These are phyloP conservation scores for Oreochromis tanganicae DNA, from an alignment of 2,113 vertebrate genomes.

Conservation along the genomic window DNA sequence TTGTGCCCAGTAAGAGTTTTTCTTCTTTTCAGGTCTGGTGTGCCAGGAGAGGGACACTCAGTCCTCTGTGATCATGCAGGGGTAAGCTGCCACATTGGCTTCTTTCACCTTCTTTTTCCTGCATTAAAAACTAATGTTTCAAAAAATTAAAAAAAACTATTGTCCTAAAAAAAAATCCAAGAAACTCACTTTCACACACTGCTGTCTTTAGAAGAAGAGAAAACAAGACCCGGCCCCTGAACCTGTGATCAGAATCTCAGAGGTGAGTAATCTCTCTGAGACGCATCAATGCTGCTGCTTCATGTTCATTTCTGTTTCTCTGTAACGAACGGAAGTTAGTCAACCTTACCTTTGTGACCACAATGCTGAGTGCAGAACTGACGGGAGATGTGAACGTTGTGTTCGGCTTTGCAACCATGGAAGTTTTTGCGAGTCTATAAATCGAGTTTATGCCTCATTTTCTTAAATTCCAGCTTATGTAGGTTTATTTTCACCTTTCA, in stretches of 20 bases:
- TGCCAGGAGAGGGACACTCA: slow-evolving; percentile 35
- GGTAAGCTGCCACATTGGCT: slow-evolving; percentile 40
- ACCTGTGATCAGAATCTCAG: slow-evolving; percentile 48
- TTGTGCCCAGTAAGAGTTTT: not conserved
- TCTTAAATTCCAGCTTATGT: not conserved
- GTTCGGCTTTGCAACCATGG: not conserved
- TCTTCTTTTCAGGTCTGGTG: slow-evolving; percentile 38
- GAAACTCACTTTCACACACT: not conserved
- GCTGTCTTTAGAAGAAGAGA: slow-evolving; percentile 74
- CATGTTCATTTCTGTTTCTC: not conserved
- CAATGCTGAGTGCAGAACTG: slow-evolving; percentile 17
- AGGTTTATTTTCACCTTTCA: not conserved
- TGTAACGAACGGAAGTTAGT: slow-evolving; percentile 51
- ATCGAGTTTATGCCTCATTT: not conserved
- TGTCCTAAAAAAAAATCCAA: not conserved
- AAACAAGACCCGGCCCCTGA: slow-evolving; percentile 68
- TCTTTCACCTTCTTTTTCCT: not conserved
- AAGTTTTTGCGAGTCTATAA: not conserved
- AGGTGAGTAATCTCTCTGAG: slow-evolving; percentile 49
- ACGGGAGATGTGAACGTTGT: not conserved
- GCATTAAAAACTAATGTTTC: fast-evolving
- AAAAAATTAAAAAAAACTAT: not conserved
- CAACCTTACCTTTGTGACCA: slow-evolving; percentile 51
- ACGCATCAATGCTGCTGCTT: not conserved
- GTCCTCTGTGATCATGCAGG: slow-evolving; percentile 62